These are phyloP conservation scores for Phoenicopterus ruber DNA, from an alignment of 2,113 vertebrate genomes.

Conservation along the genomic window DNA sequence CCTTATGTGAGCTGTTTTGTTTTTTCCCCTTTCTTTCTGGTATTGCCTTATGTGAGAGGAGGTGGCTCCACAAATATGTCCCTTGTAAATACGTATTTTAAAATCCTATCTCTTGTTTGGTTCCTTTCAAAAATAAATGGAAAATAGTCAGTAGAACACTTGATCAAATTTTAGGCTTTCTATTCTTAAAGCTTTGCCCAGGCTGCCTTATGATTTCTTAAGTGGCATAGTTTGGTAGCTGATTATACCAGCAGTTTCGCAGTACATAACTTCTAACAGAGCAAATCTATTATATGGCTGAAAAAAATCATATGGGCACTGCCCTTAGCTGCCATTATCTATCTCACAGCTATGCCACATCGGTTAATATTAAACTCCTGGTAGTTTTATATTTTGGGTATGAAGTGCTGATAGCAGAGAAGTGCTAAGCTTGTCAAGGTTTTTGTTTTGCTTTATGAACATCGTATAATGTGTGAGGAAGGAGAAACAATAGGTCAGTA, in stretches of 20 bases:
- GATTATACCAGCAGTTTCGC: not conserved
- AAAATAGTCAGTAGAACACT: not conserved
- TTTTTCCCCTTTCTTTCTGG: not conserved
- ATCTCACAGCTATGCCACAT: not conserved
- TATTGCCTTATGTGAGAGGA: not conserved
- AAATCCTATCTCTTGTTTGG: not conserved
- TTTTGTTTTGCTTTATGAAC: not conserved
- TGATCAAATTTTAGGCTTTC: not conserved
- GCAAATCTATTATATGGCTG: not conserved
- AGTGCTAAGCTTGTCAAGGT: not conserved
- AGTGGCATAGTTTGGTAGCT: not conserved
- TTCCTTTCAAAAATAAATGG: not conserved
- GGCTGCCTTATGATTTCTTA: not conserved
- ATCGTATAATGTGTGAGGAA: not conserved
- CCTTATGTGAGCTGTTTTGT: not conserved
- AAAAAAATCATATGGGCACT: conserved; percentile 1
- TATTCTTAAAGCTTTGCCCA: not conserved
- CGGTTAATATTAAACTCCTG: conserved; percentile 6
- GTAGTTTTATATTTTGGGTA: not conserved
- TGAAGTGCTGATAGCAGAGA: not conserved
- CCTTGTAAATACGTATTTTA: not conserved
- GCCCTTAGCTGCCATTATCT: not conserved
- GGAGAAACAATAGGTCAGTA: not conserved
- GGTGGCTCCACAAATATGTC: not conserved
- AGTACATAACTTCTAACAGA: not conserved